A percentile compares a stretch with the other conserved stretches of the same genome.
These are phyloP conservation scores for Murina feae DNA, from an alignment of 2,113 vertebrate species.

Conservation along the genomic window DNA sequence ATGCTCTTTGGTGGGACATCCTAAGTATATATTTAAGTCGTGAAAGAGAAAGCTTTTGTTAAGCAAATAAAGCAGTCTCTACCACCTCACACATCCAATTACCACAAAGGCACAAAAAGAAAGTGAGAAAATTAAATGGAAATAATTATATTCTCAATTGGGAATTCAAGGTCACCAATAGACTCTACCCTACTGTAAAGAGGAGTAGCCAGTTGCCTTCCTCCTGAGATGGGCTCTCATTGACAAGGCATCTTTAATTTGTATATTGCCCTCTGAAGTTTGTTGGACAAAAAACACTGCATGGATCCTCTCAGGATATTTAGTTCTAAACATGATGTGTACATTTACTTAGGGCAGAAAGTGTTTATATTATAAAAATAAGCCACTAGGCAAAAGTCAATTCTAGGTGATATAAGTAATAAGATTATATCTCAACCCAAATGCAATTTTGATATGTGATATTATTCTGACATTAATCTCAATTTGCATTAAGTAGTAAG, in stretches of 20 bases:
- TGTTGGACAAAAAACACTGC: neutral
- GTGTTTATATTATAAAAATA: slow-evolving; percentile 45
- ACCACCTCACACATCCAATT: slow-evolving; percentile 61
- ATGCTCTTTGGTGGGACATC: slow-evolving; percentile 42
- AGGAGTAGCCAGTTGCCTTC: neutral
- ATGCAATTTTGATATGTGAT: slow-evolving; percentile 23
- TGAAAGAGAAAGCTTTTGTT: slow-evolving; percentile 61
- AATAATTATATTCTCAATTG: slow-evolving; percentile 45
- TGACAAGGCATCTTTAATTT: neutral
- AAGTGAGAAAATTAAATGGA: slow-evolving; percentile 72
- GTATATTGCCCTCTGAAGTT: neutral
- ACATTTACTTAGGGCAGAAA: neutral
- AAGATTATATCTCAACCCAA: slow-evolving; percentile 54
- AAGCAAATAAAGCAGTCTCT: slow-evolving; percentile 68
- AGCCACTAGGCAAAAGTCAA: slow-evolving; percentile 25
- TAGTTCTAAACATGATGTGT: neutral
- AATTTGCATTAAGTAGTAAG: slow-evolving; percentile 61
- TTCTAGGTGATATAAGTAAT: neutral
- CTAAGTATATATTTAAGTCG: slow-evolving; percentile 68
- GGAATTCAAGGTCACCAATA: slow-evolving; percentile 1
- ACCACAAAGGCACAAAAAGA: slow-evolving; percentile 68
- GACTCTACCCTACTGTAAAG: neutral
- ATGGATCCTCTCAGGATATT: neutral
- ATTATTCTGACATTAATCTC: slow-evolving; percentile 40
- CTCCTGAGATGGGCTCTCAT: fast-evolving